Conservation (phyloP, 2,797 vertebrate genomes). For the Gallinago nigripennis region DNA sequence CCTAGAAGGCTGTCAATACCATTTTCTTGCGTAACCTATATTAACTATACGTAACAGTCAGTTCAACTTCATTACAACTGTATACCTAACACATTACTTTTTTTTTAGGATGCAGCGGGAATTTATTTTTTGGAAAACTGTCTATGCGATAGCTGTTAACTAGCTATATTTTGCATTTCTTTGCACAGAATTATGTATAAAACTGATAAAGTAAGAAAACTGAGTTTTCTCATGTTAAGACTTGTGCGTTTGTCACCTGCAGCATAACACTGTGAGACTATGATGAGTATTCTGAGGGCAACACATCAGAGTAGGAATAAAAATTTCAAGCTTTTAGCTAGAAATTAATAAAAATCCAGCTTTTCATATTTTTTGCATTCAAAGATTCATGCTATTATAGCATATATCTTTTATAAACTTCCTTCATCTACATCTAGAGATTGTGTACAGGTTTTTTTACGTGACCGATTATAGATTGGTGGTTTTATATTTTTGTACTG, state of each 20-base stretch:
- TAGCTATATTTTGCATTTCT: not conserved
- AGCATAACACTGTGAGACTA: not conserved
- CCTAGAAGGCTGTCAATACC: not conserved
- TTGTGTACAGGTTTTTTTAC: accelerated
- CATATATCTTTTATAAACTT: not conserved
- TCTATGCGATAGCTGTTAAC: not conserved
- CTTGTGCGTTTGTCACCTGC: not conserved
- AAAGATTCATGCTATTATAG: not conserved
- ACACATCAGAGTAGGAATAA: not conserved
- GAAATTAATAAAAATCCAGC: not conserved
- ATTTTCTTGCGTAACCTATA: not conserved
- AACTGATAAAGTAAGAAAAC: not conserved
- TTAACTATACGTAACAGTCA: not conserved
- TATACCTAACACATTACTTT: not conserved
- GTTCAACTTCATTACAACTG: not conserved
- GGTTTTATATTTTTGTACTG: not conserved
- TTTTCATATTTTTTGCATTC: not conserved
- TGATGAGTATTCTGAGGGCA: not conserved
- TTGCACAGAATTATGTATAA: not conserved
- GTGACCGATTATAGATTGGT: not conserved
- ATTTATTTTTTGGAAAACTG: not conserved
- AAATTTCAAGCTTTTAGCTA: not conserved
- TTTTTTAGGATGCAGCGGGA: not conserved
- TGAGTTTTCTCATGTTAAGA: not conserved
- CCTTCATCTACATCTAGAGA: not conserved